These are phyloP conservation scores for Drosophila prosaltans DNA, from an alignment of 1,140 invertebrate genomes.

Conservation along the genomic window DNA sequence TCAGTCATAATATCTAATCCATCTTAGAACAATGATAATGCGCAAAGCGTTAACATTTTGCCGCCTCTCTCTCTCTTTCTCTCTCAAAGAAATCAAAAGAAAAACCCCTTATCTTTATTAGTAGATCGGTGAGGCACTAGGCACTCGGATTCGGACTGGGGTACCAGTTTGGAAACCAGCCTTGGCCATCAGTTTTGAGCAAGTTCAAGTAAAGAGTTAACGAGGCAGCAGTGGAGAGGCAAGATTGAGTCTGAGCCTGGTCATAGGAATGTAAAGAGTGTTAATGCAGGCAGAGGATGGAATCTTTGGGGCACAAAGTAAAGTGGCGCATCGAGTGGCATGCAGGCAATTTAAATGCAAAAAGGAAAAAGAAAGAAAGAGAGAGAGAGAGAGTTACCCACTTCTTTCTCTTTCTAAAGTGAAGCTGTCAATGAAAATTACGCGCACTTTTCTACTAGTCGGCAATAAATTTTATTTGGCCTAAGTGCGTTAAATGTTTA, in stretches of 20 bases:
- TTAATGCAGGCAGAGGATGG: slow-evolving; percentile 54
- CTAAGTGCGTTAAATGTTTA: slow-evolving; percentile 74
- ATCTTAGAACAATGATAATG: slow-evolving; percentile 51
- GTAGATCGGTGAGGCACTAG: slow-evolving; percentile 42
- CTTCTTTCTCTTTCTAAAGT: slow-evolving; percentile 37
- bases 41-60: slow-evolving; percentile 38
- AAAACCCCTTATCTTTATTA: slow-evolving; percentile 59
- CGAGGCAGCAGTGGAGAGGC: slow-evolving; percentile 42
- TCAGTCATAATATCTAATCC: slow-evolving; percentile 5
- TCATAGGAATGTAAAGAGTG: slow-evolving; percentile 69
- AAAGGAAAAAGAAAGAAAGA: slow-evolving; percentile 15
- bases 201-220: slow-evolving; percentile 66
- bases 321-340: slow-evolving; percentile 48
- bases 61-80: slow-evolving; percentile 3
- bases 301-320: slow-evolving; percentile 13
- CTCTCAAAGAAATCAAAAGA: slow-evolving; percentile 1
- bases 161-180: slow-evolving; percentile 5
- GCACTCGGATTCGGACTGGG: background rate
- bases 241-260: background rate
- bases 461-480: slow-evolving; percentile 61
- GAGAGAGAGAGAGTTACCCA: background rate
- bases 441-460: slow-evolving; percentile 40
- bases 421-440: slow-evolving; percentile 80
- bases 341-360: slow-evolving; percentile 79
- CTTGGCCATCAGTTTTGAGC: slow-evolving; percentile 37